phyloP scores from a whole-genome alignment of 1,140 invertebrate species.

The Drosophila persimilis region DNA sequence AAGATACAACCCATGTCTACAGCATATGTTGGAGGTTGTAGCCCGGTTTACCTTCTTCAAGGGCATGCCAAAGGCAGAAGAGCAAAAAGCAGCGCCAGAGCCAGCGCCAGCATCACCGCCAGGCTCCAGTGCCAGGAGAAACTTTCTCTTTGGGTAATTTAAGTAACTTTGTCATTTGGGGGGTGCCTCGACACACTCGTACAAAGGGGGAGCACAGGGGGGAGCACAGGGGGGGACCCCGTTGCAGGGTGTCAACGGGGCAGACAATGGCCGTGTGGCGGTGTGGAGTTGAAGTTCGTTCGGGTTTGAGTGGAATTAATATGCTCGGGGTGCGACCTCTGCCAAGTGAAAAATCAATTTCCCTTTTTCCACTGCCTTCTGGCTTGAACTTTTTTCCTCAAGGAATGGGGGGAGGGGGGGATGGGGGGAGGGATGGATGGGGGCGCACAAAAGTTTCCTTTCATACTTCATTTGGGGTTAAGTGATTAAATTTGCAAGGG shows the following conservation, averaged over 20 bases:
- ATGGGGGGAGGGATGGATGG: too few relatives aligned
- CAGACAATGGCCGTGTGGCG: constrained; percentile 25
- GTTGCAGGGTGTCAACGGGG: constrained; percentile 47
- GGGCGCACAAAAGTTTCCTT: constrained; percentile 51
- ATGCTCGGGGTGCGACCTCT: constrained; percentile 67
- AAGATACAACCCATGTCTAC: too few relatives aligned
- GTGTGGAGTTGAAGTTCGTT: constrained; percentile 29
- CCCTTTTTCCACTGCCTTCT: background rate
- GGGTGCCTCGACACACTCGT: constrained; percentile 39
- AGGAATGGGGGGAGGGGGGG: constrained; percentile 16
- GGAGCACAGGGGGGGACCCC: background rate
- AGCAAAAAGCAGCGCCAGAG: background rate
- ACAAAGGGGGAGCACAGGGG: background rate
- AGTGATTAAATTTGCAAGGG: constrained; percentile 76
- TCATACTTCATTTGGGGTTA: constrained; percentile 77
- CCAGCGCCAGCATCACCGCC: constrained; percentile 20
- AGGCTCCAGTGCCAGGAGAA: constrained; percentile 50
- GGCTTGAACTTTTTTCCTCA: constrained; percentile 51
- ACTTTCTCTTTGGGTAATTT: constrained; percentile 69
- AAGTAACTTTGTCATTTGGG: constrained; percentile 73
- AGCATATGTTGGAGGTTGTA: too few relatives aligned
- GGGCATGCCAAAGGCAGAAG: background rate
- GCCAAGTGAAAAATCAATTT: constrained; percentile 77
- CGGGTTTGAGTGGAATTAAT: constrained; percentile 62
- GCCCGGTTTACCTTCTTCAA: too few relatives aligned